Evolutionary conservation across 64 coral and sea anemone genomes (phyloP).

Genomic region (Dendrophyllia cribrosa): DNA sequence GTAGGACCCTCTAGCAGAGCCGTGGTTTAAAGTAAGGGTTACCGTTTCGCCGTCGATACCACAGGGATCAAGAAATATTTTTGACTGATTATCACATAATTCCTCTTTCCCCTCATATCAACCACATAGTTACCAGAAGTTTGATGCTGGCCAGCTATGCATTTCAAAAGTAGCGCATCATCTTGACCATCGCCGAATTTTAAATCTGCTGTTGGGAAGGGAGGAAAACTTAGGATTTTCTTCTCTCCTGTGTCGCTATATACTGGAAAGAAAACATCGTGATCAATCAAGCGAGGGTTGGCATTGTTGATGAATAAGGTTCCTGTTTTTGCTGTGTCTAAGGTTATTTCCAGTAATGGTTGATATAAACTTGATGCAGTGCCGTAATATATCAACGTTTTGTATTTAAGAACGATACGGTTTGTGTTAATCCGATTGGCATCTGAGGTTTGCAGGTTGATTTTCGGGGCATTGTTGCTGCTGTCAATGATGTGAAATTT

Average conservation of each 20-base stretch:
- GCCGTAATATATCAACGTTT: not conserved
- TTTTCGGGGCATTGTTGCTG: not conserved
- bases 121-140: not conserved
- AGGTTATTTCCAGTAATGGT: not conserved
- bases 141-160: not conserved
- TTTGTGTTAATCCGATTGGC: not conserved
- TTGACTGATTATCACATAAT: not conserved
- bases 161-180: not conserved
- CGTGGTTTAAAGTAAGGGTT: not conserved
- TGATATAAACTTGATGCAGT: not conserved
- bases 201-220: not conserved
- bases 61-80: slow-evolving; percentile 16
- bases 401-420: not conserved
- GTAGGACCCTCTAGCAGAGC: not conserved
- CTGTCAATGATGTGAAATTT: slow-evolving; percentile 5
- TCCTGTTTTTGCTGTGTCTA: not conserved
- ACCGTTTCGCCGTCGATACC: slow-evolving; percentile 14
- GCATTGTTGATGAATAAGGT: not conserved
- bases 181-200: not conserved
- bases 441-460: not conserved
- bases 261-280: not conserved
- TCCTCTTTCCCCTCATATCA: not conserved
- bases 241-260: not conserved
- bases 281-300: not conserved
- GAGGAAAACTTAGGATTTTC: not conserved